Evolutionary conservation across 2,888 invertebrate species (phyloP), one percentile per base, ranked within the genome.

Genomic region (Schizaphis graminum): DNA sequence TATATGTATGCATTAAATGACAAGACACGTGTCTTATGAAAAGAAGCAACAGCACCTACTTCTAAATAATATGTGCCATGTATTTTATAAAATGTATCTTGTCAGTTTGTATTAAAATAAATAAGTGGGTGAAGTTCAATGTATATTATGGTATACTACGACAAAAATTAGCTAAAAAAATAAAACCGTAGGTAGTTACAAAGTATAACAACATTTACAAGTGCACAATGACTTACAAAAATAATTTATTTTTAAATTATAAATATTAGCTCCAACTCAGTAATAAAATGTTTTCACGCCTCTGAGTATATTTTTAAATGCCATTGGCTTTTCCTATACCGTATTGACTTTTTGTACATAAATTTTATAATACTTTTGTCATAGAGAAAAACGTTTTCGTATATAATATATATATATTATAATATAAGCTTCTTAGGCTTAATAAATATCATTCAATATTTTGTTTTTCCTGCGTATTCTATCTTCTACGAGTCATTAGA

Each of bases 161-260:
- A 67, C 16, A 67, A 67, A 67, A 67, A n/a, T n/a, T 67, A 67
- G n/a, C 61, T 67, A 67, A 67, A 67, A n/a, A 67, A 67, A 67
- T 67, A 67, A 61, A 61, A 67, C n/a, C 11, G 28, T 61, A 67
- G 13, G 3, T 67, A n/a, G n/a, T 67, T 67, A n/a, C 61, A n/a
- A 61, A n/a, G 21, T 53, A 53, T 67, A 0, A 67, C 13, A 67
- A n/a, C 61, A 13, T 61, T n/a, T n/a, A 11, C n/a, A n/a, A 13
- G n/a, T 67, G 61, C 61, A 28, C 13, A 53, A n/a, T 13, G 61
- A 67, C 13, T 67, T 67, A 67, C 13, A 67, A 13, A n/a, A 1
- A 13, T n/a, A 67, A n/a, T 13, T 3, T 5, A 13, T 67, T 67
- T 28, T 67, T n/a, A n/a, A 67, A 67, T n/a, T 4, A n/a, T 67